Evolutionary conservation across 1,140 invertebrate species (phyloP), one percentile per base, ranked within the genome.

Genomic region (Drosophila ambigua): DNA sequence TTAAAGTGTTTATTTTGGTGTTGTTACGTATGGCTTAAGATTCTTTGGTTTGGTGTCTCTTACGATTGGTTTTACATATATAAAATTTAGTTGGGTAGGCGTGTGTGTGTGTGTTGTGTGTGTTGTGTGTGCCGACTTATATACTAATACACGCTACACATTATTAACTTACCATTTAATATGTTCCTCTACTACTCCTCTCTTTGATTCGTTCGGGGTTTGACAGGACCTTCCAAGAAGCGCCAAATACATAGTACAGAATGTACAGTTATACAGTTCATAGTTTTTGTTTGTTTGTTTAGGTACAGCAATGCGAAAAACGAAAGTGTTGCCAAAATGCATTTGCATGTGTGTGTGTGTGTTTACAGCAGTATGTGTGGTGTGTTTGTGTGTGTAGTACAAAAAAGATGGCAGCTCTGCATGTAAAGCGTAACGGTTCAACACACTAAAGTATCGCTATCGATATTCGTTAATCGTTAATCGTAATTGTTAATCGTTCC

Each of bases 231-330:
- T 83, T 83, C 76, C 79, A 84, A 64, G 77, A 85, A 84, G 79
- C 67, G 73, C 75, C 74, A 74, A 69, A 82, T 24, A 24, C 23
- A 24, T 74, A 82, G 80, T 85, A 84, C 81, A 85, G 80, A 79
- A 85, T 85, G 81, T 84, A 84, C 76, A 84, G 80, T 72, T 81
- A 71, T 66, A 72, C 68, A 80, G 72, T 72, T 80, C 59, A 53
- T 71, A 79, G 55, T 63, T 73, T 63, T 62, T 50, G 54, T 51
- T 80, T 78, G 26, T 28, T 28, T 28, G 26, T 28, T 69, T 76
- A 85, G 81, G 81, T 85, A 85, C 81, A 87, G 82, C 80, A 84
- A 84, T 81, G 81, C 78, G 76, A 79, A 83, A 75, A 77, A 83
- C 62, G 69, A 87, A 80, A 83, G 62, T 67, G 39, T 74, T 68